phyloP scores from a whole-genome alignment of 2,113 vertebrate genomes.

The Stegastes partitus region DNA sequence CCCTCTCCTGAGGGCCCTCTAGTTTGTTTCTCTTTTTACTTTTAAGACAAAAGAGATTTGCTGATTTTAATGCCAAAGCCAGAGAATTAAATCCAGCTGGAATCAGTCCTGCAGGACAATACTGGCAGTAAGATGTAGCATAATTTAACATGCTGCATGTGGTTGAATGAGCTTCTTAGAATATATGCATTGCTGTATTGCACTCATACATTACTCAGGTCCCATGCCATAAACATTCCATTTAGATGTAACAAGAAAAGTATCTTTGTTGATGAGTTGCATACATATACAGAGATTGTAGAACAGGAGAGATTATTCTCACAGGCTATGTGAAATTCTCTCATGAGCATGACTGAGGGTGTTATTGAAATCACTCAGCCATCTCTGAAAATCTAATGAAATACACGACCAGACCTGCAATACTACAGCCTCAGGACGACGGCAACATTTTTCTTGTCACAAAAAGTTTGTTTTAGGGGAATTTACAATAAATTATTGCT shows the following conservation, averaged over 20 bases:
- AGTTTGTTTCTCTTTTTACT: too few species aligned
- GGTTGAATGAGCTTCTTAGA: not conserved
- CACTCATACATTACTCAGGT: not conserved
- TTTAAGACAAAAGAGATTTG: too few species aligned
- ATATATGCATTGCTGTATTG: not conserved
- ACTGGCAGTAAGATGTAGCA: too few species aligned
- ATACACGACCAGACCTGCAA: not conserved
- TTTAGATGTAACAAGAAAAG: conserved; percentile 9
- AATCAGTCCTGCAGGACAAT: too few species aligned
- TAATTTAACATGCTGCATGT: not conserved
- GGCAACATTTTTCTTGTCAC: too few species aligned
- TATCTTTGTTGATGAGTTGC: not conserved
- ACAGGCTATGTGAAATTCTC: not conserved
- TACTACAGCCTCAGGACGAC: not conserved
- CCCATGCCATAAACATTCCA: conserved; percentile 3
- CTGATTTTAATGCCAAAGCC: too few species aligned
- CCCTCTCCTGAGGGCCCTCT: too few species aligned
- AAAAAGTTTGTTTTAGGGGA: too few species aligned
- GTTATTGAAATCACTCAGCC: conserved; percentile 8
- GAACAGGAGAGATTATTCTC: not conserved
- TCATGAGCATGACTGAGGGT: not conserved
- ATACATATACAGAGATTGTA: not conserved
- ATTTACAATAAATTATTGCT: too few species aligned
- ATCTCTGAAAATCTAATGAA: not conserved
- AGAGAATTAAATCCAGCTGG: too few species aligned